Base-by-base conservation (phyloP, 2,888 invertebrate genomes). In the Folsomia candida region DNA sequence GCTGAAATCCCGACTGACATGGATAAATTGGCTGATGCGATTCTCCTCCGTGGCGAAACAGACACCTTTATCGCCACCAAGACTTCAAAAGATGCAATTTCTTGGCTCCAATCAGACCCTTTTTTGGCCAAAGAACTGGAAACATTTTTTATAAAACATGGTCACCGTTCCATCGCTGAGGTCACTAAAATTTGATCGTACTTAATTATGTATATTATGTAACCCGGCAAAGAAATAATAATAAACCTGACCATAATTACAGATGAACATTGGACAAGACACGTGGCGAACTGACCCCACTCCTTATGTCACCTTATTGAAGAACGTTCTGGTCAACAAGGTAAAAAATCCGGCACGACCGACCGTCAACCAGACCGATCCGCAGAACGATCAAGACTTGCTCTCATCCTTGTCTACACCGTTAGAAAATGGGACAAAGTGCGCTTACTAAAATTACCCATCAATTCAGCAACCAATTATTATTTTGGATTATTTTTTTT, bases 271-370 rank as follows among this genome's bases (percentile, higher is more conserved):
- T 4, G 82, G 84, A 2, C 86, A 88, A 0, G 86, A 87, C 73
- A 87, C 90, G 0, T 92, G 91, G 91, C 85, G 83, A n/a, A n/a
- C n/a, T n/a, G 86, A 88, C 20, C 88, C 89, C 0, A 84, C 86
- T 63, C 83, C 85, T 18, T 83, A 91, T 62, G 87, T 91, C 79
- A 83, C 83, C 73, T 87, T 88, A 59, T 83, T 91, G 1, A 89
- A 90, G 83, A 84, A 85, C 51, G 79, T 81, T 70, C 76, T 81
- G n/a, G 64, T 70, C 25, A 80, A 75, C 60, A 78, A 78, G 37
- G 65, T 68, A n/a, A 74, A 63, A 20, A 51, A 47, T 25, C 72
- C 51, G 60, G 72, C 66, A 58, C 6, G 66, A 71, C 6, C 22
- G 22, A 20, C 67, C 51, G n/a, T 47, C 26, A 6, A 6, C 14